Base-by-base conservation (phyloP, 1,140 invertebrate species). In the Drosophila bipectinata region DNA sequence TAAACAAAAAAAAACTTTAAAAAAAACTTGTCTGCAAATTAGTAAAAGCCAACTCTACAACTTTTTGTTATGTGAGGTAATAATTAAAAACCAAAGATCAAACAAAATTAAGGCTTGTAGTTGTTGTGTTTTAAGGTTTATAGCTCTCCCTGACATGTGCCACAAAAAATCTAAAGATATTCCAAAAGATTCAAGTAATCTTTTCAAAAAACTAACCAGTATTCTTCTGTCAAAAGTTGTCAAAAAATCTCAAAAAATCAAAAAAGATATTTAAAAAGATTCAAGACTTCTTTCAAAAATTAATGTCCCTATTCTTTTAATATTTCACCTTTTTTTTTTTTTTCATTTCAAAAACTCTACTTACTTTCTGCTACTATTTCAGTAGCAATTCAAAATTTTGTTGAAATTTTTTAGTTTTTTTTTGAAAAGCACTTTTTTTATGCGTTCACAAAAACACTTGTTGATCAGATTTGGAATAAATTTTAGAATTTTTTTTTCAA, bases 21-120 rank as follows among this genome's bases (percentile, higher is more conserved):
- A n/a, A 41, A 59, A 83, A 82, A 82, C 79, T 69, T 82, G 79
- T 81, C 79, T 64, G 68, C 59, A 67, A 83, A 83, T 84, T 84
- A 84, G 81, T 81, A 66, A 74, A 69, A 60, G 63, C 55, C 63
- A 80, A 66, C 63, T 39, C 72, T 80, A 53, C 47, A 26, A 30
- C 41, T 68, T 68, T 68, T 67, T 56, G n/a, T 32, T 48, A 26
- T 47, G 59, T 67, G 63, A 37, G 39, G 41, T 56, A 56, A 68
- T 68, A 56, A 48, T 56, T 67, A 39, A 68, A 67, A 48, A 39
- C 55, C 41, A 48, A 34, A 53, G 39, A 66, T 45, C 15, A n/a
- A 37, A 30, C 48, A 48, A 67, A 67, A 67, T 8, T 67, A 18
- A 12, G 34, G 18, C 21, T 37, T n/a, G 14, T 10, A 28, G 12